phyloP scores from a whole-genome alignment of 2,113 vertebrate species.

The Hypocryptadius cinnamomeus region DNA sequence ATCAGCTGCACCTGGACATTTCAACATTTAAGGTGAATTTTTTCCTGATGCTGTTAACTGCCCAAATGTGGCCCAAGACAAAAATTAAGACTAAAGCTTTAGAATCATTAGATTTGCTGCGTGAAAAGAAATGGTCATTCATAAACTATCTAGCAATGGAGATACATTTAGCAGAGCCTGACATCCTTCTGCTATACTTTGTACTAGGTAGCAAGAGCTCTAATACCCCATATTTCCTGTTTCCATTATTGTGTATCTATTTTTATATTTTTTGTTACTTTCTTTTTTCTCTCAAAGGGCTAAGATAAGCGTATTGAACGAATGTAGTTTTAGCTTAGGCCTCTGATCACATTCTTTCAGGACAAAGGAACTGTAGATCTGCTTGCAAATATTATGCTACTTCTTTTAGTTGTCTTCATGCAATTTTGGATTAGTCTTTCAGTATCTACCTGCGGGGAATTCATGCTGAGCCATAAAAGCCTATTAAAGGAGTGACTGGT shows the following conservation, averaged over 20 bases:
- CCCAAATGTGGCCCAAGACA: not conserved
- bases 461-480: conserved; percentile 38
- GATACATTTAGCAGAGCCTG: not conserved
- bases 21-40: not conserved
- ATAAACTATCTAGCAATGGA: not conserved
- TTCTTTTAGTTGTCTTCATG: conserved; percentile 24
- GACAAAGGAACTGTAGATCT: conserved; percentile 10
- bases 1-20: not conserved
- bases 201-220: not conserved
- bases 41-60: not conserved
- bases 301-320: not conserved
- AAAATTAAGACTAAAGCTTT: not conserved
- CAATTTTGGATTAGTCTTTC: conserved; percentile 32
- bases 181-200: not conserved
- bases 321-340: conserved; percentile 13
- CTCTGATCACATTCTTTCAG: not conserved
- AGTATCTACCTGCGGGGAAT: conserved; percentile 29
- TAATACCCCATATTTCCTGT: not conserved
- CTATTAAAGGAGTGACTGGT: conserved; percentile 14
- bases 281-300: not conserved
- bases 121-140: not conserved
- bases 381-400: not conserved
- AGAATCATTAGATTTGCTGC: not conserved
- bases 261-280: not conserved
- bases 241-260: not conserved